These are phyloP conservation scores for Staurois parvus DNA, from an alignment of 2,797 vertebrate genomes.

Conservation along the genomic window DNA sequence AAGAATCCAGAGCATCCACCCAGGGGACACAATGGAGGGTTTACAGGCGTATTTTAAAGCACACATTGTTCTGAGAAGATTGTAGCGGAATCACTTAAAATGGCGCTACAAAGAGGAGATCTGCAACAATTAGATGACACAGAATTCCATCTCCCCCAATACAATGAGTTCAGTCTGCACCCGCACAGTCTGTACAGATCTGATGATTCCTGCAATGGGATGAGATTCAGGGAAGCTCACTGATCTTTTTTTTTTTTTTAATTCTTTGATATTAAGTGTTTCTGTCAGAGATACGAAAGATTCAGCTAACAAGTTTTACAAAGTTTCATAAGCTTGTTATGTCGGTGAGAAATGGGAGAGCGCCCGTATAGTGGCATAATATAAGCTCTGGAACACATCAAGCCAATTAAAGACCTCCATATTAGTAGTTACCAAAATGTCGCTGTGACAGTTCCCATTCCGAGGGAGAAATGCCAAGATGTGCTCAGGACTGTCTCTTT, in stretches of 20 bases:
- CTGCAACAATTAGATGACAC: too few species aligned
- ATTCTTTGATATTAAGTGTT: constrained; percentile 15
- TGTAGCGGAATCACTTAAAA: too few species aligned
- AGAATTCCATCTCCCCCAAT: too few species aligned
- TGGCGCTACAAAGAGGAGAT: too few species aligned
- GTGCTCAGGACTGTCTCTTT: not conserved
- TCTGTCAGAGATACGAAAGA: constrained; percentile 5
- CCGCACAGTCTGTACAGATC: too few species aligned
- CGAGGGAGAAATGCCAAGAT: not conserved
- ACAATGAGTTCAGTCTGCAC: too few species aligned
- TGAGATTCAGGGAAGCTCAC: constrained; percentile 4
- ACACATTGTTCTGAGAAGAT: too few species aligned
- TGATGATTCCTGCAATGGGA: not conserved
- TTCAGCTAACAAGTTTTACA: constrained; percentile 31
- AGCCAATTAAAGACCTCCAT: constrained; percentile 30
- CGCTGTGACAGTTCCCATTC: constrained; percentile 16
- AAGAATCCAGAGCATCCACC: too few species aligned
- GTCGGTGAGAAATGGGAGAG: constrained; percentile 2
- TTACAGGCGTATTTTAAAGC: too few species aligned
- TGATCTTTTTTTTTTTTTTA: not conserved
- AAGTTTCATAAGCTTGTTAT: constrained; percentile 36
- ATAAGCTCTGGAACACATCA: constrained; percentile 23
- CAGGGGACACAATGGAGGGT: too few species aligned
- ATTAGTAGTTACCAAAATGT: not conserved
- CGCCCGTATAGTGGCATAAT: constrained; percentile 5